These are phyloP conservation scores for Notocelia uddmanniana DNA, from an alignment of 2,888 invertebrate genomes.

Conservation along the genomic window DNA sequence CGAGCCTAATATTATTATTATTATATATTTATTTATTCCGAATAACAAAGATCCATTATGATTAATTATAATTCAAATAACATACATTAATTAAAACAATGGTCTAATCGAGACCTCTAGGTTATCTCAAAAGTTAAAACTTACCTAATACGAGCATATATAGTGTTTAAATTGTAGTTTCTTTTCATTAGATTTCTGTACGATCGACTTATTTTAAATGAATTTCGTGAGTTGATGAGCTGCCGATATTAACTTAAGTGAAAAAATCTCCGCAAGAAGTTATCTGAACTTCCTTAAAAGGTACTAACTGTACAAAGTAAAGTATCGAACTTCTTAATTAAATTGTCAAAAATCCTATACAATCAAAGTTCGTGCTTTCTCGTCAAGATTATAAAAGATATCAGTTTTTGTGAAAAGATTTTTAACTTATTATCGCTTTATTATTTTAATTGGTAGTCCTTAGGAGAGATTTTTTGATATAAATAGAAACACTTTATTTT, in stretches of 20 bases:
- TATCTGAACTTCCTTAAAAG: conserved; percentile 21
- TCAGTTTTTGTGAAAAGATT: neutral
- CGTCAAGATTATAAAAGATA: neutral
- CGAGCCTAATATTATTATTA: no score
- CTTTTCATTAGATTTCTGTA: no score
- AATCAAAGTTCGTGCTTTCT: conserved; percentile 30
- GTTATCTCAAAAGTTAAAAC: no score
- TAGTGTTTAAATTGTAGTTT: no score
- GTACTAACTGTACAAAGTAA: neutral
- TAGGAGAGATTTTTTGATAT: no score
- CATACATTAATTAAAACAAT: no score
- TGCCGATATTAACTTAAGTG: neutral
- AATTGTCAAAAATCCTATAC: conserved; percentile 22
- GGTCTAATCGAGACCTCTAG: no score
- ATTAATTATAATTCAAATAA: no score
- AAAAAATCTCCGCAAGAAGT: conserved; percentile 13
- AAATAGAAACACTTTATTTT: no score
- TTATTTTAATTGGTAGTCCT: neutral
- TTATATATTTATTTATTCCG: no score
- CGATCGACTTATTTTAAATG: conserved; percentile 1
- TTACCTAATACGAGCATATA: no score
- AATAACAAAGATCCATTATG: no score
- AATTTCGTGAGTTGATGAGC: conserved; percentile 2
- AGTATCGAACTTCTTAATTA: conserved; percentile 36
- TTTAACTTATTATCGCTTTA: neutral